Evolutionary conservation across 2,797 vertebrate species (phyloP), one percentile per base, ranked within the genome.

Genomic region (Coracias cyanogaster): DNA sequence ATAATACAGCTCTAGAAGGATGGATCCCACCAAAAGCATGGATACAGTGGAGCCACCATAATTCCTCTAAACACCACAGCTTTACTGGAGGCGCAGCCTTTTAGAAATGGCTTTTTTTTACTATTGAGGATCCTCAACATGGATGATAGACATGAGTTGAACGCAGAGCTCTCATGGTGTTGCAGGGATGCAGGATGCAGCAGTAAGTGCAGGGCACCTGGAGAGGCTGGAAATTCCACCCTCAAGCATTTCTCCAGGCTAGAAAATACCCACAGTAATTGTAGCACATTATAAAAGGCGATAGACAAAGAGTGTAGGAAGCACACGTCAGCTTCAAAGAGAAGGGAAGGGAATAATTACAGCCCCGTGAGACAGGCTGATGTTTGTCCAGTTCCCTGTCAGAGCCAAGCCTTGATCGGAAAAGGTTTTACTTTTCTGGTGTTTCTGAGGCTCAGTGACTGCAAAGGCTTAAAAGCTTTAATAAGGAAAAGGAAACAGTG

Each of bases 401-500:
- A 70, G 73, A 79, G 12, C 15, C 21, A 93, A 87, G 5, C 51
- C 57, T 90, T 82, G 82, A 93, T 57, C 8, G 1, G 35, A 94
- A 92, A 91, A 92, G 37, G 21, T 1, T 12, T 72, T 86, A 64
- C 10, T 62, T 79, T 86, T 71, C 65, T 33, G n/a, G 54, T 46
- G 26, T 41, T 82, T 79, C 83, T 92, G 80, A 86, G 93, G 55
- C 57, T 83, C 52, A 2, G 46, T 28, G 46, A 54, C 46, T 69
- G 49, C 58, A 84, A 92, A 83, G 21, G 15, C 67, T 78, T 72
- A 29, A 82, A 93, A 66, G 12, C 7, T 81, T 70, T 70, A 57
- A 29, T 69, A 97, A 92, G 89, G 80, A 97, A 96, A 97, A 97
- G 94, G 95, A 91, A 97, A 98, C 79, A 98, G 94, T 97, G 97